A percentile compares a stretch with the other conserved stretches of the same genome.
Evolutionary conservation across 2,113 vertebrate species (phyloP).

Genomic region (Spea bombifrons): DNA sequence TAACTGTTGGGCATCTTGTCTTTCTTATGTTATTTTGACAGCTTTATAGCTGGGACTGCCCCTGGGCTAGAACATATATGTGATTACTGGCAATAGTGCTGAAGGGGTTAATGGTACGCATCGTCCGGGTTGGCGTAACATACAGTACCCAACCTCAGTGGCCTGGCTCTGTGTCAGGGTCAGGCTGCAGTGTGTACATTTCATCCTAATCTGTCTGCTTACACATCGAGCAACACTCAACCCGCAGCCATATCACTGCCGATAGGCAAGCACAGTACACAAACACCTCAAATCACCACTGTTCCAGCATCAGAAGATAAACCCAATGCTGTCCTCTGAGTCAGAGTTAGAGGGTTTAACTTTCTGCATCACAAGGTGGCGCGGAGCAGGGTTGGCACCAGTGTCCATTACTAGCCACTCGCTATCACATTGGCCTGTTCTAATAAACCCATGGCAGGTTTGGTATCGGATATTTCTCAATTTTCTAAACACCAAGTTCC

Average conservation of each 20-base stretch:
- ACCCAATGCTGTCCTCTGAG: neutral
- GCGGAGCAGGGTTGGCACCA: too few relatives aligned
- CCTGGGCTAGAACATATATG: too few relatives aligned
- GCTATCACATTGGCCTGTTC: too few relatives aligned
- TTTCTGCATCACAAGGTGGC: too few relatives aligned
- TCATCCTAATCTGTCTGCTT: conserved; percentile 22
- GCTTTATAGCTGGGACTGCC: too few relatives aligned
- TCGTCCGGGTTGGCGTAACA: neutral
- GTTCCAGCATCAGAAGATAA: neutral
- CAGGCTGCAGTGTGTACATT: conserved; percentile 20
- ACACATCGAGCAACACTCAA: neutral
- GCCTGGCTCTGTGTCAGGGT: conserved; percentile 14
- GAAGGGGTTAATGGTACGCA: neutral
- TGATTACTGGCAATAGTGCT: too few relatives aligned
- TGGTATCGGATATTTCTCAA: too few relatives aligned
- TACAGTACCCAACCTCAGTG: neutral
- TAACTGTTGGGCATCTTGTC: too few relatives aligned
- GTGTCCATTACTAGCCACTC: too few relatives aligned
- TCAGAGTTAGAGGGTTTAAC: neutral
- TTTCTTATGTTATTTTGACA: too few relatives aligned
- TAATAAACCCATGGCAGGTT: too few relatives aligned
- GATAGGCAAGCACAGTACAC: neutral
- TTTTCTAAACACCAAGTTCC: too few relatives aligned
- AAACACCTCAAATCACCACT: neutral
- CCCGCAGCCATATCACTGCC: neutral